Percentiles rank a stretch among this genome's conserved stretches.
These are phyloP conservation scores for Carapus acus DNA, from an alignment of 2,797 vertebrate genomes.

Conservation along the genomic window DNA sequence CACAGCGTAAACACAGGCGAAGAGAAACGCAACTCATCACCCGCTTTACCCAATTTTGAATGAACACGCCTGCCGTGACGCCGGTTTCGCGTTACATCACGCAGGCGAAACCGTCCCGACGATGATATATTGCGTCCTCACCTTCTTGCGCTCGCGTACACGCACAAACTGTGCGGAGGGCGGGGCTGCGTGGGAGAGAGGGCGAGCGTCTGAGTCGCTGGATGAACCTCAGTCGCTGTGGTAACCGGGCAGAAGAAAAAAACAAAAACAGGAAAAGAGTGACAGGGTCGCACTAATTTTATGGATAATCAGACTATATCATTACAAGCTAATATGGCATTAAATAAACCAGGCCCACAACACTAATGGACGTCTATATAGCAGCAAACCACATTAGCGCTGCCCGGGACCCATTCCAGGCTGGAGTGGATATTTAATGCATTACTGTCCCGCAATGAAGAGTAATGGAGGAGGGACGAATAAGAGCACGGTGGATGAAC, in stretches of 20 bases:
- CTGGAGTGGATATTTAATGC: constrained; percentile 17
- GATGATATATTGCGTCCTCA: too few species aligned
- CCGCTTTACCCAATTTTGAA: too few species aligned
- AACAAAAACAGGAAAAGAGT: constrained; percentile 3
- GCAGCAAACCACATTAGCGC: constrained; percentile 36
- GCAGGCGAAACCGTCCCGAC: too few species aligned
- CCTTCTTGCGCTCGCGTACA: too few species aligned
- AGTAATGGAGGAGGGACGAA: constrained; percentile 12
- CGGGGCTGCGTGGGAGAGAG: background rate
- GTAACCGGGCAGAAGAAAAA: constrained; percentile 1
- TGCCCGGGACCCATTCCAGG: constrained; percentile 15
- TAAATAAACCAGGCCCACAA: constrained; percentile 24
- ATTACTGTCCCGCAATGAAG: constrained; percentile 13
- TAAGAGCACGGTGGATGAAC: constrained; percentile 13
- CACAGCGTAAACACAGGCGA: too few species aligned
- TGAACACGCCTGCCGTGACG: too few species aligned
- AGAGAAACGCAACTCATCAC: too few species aligned
- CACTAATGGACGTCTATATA: constrained; percentile 37
- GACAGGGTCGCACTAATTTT: constrained; percentile 11
- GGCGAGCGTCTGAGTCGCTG: background rate
- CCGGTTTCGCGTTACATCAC: too few species aligned
- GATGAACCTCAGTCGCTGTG: background rate
- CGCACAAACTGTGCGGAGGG: too few species aligned
- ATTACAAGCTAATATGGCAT: constrained; percentile 33
- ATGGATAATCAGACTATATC: constrained; percentile 30